Base-by-base conservation (phyloP, 2,113 vertebrate genomes). In the Hemiprocne comata region DNA sequence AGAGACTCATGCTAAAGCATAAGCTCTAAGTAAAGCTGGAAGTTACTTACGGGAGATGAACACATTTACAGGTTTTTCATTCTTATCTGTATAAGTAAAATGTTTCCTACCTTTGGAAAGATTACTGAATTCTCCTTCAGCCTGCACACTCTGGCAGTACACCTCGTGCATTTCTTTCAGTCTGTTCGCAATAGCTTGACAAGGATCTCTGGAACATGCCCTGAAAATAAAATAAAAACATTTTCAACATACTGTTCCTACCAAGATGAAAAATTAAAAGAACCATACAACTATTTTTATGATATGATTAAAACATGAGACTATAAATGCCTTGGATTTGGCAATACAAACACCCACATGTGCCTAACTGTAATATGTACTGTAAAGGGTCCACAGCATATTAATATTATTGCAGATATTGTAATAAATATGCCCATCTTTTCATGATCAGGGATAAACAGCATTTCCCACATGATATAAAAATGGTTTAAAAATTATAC, bases 201-300 rank as follows among this genome's bases (percentile, higher is more conserved):
- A 98, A 82, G 99, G 99, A 97, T 99, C 98, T 97, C 99, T 98
- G 92, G 98, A 97, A 97, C 99, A 99, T 6, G 97, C 77, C 89
- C 99, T 99, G 93, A 70, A 95, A 94, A 93, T 19, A 83, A 48
- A 92, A 97, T 69, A 18, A 2, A 55, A 79, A 29, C 7, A 13
- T 54, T 74, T 67, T 91, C 36, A 85, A 72, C 29, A 38, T 18
- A 28, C 53, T 67, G 5, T 69, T 93, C n/a, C 29, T 75, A 31
- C 48, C 8, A 42, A 69, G 31, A 74, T 2, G 5, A 77, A 73
- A 31, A 60, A 38, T 17, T 4, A 10, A 19, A 28, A 29, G 0
- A 18, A 29, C 0, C 21, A 42, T 36, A 13, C 34, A 55, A 38
- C 25, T n/a, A 3, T 24, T 50, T 67, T 64, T 71, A 16, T 17